These are phyloP conservation scores for Campoplex nolae DNA, from an alignment of 2,888 invertebrate species.

Conservation along the genomic window DNA sequence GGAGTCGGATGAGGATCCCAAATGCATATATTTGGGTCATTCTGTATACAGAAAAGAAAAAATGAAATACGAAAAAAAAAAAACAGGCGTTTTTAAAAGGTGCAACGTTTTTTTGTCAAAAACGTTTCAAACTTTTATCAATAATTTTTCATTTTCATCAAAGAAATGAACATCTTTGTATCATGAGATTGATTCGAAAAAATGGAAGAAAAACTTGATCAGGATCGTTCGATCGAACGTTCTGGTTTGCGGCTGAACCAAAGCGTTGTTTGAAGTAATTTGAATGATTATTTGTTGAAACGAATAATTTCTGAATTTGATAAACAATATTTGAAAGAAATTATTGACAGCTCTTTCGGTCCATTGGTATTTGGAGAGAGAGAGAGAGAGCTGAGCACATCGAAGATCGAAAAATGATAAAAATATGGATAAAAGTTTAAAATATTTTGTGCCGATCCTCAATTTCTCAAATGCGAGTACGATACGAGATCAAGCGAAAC, in stretches of 20 bases:
- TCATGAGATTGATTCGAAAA: too few species aligned
- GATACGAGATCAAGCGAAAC: slow-evolving; percentile 57
- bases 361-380: background rate
- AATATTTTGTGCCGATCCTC: slow-evolving; percentile 61
- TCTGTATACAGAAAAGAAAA: background rate
- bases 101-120: too few species aligned
- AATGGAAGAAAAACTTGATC: too few species aligned
- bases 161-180: too few species aligned
- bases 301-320: background rate
- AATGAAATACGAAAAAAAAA: background rate
- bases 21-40: background rate
- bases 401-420: background rate
- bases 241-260: too few species aligned
- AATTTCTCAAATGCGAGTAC: slow-evolving; percentile 57
- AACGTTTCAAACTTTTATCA: too few species aligned
- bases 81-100: background rate
- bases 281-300: background rate
- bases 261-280: background rate
- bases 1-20: background rate
- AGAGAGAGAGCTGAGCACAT: background rate
- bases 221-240: too few species aligned
- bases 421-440: background rate
- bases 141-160: too few species aligned
- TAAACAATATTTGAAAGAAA: background rate
- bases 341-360: background rate